phyloP scores from a whole-genome alignment of 2,113 vertebrate species.

The human (Homo sapiens) region GRCh38 chr7:109354001-109354500 shows the following conservation, averaged over 20 bases:
- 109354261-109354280: neutral
- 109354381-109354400: neutral
- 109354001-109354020: neutral
- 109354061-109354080: neutral
- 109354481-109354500: neutral
- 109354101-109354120: neutral
- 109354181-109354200: neutral
- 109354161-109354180: neutral
- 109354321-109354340: neutral
- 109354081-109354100: neutral
- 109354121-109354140: neutral
- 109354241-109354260: neutral
- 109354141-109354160: neutral
- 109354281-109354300: neutral
- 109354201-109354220: neutral
- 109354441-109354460: neutral
- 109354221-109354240: neutral
- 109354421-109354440: neutral
- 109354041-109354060: neutral
- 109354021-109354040: neutral
- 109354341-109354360: neutral
- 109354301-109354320: neutral
- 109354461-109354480: neutral
- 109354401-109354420: neutral
- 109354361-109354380: neutral